Evolutionary conservation across 2,888 invertebrate species (phyloP).

Genomic region (Erynnis tages): DNA sequence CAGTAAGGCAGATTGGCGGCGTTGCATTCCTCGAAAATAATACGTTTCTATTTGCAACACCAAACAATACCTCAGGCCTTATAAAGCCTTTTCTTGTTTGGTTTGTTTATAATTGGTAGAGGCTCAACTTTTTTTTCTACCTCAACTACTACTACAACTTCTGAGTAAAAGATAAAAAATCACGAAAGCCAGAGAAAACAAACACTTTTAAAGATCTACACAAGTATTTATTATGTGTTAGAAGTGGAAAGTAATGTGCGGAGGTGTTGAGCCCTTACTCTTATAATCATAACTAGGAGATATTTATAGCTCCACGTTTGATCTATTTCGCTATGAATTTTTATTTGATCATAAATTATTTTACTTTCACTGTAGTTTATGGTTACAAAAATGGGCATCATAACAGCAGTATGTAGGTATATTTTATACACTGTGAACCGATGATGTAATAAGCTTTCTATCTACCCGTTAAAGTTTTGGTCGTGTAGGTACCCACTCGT

Average conservation of each 20-base stretch:
- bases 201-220: not conserved
- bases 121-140: too few relatives aligned
- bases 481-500: too few relatives aligned
- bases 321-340: slow-evolving; percentile 27
- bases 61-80: too few relatives aligned
- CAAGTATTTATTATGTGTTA: slow-evolving; percentile 1
- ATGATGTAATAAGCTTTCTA: slow-evolving; percentile 8
- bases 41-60: too few relatives aligned
- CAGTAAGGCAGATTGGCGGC: too few relatives aligned
- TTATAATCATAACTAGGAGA: slow-evolving; percentile 15
- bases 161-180: not conserved
- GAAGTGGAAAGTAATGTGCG: slow-evolving; percentile 15
- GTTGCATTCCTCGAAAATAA: too few relatives aligned
- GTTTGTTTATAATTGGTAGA: too few relatives aligned
- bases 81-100: too few relatives aligned
- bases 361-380: slow-evolving; percentile 23
- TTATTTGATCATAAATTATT: slow-evolving; percentile 21
- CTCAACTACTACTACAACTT: too few relatives aligned
- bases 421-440: not conserved
- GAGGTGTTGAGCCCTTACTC: slow-evolving; percentile 21
- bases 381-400: slow-evolving; percentile 14
- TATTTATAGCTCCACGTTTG: slow-evolving; percentile 19
- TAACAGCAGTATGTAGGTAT: slow-evolving; percentile 1
- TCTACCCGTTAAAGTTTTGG: too few relatives aligned
- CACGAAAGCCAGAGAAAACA: slow-evolving; percentile 8